phyloP scores from a whole-genome alignment of 2,113 vertebrate genomes.

The Lamprotornis superbus region DNA sequence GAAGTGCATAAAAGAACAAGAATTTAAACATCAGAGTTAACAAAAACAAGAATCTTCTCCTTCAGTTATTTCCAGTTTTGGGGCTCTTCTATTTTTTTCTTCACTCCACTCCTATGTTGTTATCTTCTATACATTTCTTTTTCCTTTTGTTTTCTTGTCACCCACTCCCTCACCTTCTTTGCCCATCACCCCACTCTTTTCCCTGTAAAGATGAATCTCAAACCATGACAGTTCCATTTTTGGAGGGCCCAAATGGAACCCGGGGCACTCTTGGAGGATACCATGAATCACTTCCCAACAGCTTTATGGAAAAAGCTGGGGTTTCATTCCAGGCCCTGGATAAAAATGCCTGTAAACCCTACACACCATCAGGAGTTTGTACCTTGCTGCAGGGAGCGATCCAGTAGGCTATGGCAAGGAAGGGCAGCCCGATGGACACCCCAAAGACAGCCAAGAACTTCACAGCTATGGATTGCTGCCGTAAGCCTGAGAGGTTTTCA shows the following conservation, averaged over 20 bases:
- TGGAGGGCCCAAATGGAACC: no score
- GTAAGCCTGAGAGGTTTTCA: constrained; percentile 91
- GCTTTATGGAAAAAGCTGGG: background rate
- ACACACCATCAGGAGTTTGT: constrained; percentile 49
- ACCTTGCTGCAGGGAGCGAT: constrained; percentile 97
- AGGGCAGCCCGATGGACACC: constrained; percentile 91
- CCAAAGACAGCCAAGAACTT: constrained; percentile 96
- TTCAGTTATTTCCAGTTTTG: background rate
- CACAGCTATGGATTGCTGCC: constrained; percentile 94
- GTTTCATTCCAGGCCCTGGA: background rate
- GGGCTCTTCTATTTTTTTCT: background rate
- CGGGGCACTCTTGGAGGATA: background rate
- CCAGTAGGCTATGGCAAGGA: constrained; percentile 96
- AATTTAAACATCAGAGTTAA: background rate
- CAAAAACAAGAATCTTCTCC: background rate
- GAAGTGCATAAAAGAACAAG: background rate
- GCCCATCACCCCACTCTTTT: background rate
- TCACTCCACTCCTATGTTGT: background rate
- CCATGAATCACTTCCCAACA: background rate
- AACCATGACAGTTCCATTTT: background rate
- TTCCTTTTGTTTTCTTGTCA: background rate
- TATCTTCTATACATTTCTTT: background rate
- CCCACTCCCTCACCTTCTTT: background rate
- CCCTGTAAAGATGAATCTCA: background rate
- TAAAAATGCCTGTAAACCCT: background rate